Conservation (phyloP, 2,888 invertebrate genomes). For the Scotopteryx bipunctaria region DNA sequence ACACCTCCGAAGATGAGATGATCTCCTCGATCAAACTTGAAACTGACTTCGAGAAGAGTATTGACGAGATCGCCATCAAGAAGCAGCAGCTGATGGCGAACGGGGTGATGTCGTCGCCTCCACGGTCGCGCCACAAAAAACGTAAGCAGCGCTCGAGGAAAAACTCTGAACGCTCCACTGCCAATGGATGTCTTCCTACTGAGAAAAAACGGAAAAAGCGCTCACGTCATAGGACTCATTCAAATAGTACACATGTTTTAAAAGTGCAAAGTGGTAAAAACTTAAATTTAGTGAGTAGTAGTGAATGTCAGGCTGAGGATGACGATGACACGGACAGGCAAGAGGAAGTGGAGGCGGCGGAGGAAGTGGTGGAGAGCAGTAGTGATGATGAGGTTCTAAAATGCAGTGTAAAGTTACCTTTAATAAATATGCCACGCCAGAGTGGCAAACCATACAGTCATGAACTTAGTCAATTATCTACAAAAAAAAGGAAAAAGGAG, state of each 20-base stretch:
- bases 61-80: conserved; percentile 74
- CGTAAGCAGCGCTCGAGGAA: conserved; percentile 73
- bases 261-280: conserved; percentile 81
- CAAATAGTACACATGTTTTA: conserved; percentile 60
- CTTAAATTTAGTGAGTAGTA: conserved; percentile 80
- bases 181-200: conserved; percentile 67
- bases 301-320: conserved; percentile 65
- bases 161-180: conserved; percentile 55
- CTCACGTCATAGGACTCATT: conserved; percentile 65
- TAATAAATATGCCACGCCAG: conserved; percentile 67
- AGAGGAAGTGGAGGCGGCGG: conserved; percentile 47
- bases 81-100: conserved; percentile 64
- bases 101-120: conserved; percentile 61
- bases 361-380: conserved; percentile 62
- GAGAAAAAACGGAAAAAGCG: conserved; percentile 72
- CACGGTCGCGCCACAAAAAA: conserved; percentile 68
- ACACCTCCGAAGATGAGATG: conserved; percentile 58
- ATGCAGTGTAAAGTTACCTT: conserved; percentile 76
- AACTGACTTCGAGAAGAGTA: conserved; percentile 80
- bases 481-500: conserved; percentile 75
- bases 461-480: conserved; percentile 83
- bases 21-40: conserved; percentile 75
- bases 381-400: conserved; percentile 78
- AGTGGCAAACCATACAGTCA: conserved; percentile 82
- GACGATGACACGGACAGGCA: conserved; percentile 50